phyloP scores from a whole-genome alignment of 2,113 vertebrate genomes.

The Aptenodytes forsteri region DNA sequence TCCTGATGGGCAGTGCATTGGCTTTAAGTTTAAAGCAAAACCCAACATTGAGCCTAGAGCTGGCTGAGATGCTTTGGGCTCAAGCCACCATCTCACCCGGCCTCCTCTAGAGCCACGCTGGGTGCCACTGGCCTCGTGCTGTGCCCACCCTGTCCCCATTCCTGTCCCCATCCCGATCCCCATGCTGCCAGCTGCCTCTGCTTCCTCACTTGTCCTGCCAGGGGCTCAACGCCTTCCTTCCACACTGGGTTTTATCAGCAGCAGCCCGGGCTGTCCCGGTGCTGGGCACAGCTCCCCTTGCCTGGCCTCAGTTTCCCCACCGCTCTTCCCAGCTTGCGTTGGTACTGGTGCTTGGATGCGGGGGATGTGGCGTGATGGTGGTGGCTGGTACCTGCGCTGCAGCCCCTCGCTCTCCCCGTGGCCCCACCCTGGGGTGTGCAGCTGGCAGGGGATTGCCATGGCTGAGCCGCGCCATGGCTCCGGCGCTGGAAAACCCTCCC shows the following conservation, averaged over 20 bases:
- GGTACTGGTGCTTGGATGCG: not conserved
- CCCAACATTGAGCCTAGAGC: not conserved
- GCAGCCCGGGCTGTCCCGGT: not conserved
- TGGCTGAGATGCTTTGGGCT: not conserved
- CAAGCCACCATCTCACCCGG: not conserved
- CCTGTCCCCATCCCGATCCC: not conserved
- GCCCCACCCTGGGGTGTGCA: not conserved
- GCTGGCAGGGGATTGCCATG: fast-evolving
- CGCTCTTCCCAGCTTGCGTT: not conserved
- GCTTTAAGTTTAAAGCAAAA: not conserved
- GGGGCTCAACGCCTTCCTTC: not conserved
- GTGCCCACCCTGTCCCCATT: not conserved
- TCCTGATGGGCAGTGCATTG: not conserved
- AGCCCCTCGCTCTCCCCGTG: fast-evolving
- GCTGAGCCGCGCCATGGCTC: not conserved
- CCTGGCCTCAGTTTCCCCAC: not conserved
- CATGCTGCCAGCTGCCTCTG: not conserved
- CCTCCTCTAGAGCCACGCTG: not conserved
- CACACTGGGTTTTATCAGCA: fast-evolving
- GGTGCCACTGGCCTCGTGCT: fast-evolving
- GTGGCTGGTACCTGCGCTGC: not conserved
- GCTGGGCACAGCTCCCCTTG: not conserved
- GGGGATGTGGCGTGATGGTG: not conserved
- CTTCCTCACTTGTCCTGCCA: not conserved
- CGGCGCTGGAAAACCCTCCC: not conserved